phyloP scores from a whole-genome alignment of 2,797 vertebrate genomes.

The Ceryle rudis region DNA sequence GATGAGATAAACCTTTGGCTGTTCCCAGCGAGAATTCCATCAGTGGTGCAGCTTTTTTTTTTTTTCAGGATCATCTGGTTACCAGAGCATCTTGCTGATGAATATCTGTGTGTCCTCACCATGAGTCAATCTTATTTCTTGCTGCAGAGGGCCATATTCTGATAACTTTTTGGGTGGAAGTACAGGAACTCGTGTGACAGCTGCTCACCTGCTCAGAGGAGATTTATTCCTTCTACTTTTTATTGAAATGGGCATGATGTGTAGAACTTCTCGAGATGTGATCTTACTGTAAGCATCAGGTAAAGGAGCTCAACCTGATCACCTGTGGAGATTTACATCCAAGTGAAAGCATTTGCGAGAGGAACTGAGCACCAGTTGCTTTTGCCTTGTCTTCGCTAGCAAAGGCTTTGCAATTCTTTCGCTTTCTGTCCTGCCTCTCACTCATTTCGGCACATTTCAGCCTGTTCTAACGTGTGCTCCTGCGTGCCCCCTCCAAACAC shows the following conservation, averaged over 20 bases:
- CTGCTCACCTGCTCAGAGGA: background rate
- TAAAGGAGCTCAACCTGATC: background rate
- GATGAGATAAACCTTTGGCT: conserved; percentile 40
- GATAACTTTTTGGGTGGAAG: background rate
- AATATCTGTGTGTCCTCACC: background rate
- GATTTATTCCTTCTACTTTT: background rate
- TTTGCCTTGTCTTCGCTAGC: background rate
- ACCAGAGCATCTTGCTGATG: background rate
- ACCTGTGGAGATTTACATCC: background rate
- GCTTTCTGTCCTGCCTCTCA: background rate
- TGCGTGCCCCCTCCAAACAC: background rate
- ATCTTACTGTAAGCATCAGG: background rate
- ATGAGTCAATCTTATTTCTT: background rate
- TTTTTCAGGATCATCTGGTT: conserved; percentile 13
- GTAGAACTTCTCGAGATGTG: background rate
- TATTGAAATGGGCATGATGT: background rate
- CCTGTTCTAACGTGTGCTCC: background rate
- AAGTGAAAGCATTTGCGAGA: background rate
- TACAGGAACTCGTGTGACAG: background rate
- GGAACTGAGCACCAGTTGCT: background rate
- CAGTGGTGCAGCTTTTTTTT: background rate
- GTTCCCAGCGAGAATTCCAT: background rate
- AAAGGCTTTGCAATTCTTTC: background rate
- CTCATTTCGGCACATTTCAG: accelerated
- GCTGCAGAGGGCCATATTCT: background rate